Evolutionary conservation across 2,113 vertebrate species (phyloP).

Genomic region (Plecturocebus donacophilus): DNA sequence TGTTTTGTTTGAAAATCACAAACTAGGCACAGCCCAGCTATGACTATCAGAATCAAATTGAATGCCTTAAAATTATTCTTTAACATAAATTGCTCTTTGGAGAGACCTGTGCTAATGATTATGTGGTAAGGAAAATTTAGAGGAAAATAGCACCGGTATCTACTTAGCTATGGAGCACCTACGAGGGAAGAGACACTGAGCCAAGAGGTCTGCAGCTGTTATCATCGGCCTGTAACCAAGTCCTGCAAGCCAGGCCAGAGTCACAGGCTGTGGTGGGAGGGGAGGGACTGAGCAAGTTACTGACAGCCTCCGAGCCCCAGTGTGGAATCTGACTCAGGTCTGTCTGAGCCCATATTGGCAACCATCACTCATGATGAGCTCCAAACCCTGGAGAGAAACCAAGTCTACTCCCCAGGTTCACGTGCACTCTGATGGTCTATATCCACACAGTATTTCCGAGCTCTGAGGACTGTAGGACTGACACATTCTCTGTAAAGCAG

Average conservation of each 20-base stretch:
- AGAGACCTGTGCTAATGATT: background rate
- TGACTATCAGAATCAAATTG: background rate
- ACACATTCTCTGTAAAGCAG: background rate
- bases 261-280: background rate
- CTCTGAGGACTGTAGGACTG: background rate
- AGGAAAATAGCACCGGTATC: fast-evolving
- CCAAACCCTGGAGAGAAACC: fast-evolving
- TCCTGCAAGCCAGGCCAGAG: fast-evolving
- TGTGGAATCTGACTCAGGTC: background rate
- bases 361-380: fast-evolving
- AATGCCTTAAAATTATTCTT: background rate
- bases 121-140: background rate
- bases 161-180: background rate
- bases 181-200: fast-evolving
- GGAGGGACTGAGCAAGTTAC: fast-evolving
- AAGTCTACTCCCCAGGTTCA: fast-evolving
- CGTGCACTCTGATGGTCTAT: fast-evolving
- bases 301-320: background rate
- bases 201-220: fast-evolving
- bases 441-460: fast-evolving
- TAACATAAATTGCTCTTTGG: background rate
- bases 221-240: fast-evolving
- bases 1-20: background rate
- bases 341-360: background rate
- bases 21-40: background rate